Evolutionary conservation across 2,888 invertebrate genomes (phyloP).

Genomic region (Synanthedon myopaeformis): DNA sequence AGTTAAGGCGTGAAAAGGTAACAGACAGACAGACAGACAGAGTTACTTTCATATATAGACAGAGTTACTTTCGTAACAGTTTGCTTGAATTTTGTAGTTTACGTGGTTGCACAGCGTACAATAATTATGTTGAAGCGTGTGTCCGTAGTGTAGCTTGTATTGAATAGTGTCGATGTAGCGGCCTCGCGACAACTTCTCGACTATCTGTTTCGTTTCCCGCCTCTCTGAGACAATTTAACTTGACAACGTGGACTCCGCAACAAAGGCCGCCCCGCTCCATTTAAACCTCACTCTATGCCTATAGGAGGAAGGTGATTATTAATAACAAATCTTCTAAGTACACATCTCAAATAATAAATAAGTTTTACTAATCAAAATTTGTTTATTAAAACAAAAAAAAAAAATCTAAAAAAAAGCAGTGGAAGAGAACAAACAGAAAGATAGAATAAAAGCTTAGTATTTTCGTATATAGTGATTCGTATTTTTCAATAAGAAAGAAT

Average conservation of each 20-base stretch:
- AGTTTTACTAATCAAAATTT: too few relatives aligned
- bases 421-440: too few relatives aligned
- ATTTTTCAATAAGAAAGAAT: too few relatives aligned
- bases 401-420: too few relatives aligned
- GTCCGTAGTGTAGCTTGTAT: conserved; percentile 16
- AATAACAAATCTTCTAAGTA: conserved; percentile 2
- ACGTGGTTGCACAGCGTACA: neutral
- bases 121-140: neutral
- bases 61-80: neutral
- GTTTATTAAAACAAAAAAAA: too few relatives aligned
- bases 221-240: conserved; percentile 65
- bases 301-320: conserved; percentile 32
- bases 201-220: conserved; percentile 66
- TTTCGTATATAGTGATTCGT: too few relatives aligned
- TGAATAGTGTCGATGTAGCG: conserved; percentile 58
- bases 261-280: conserved; percentile 57
- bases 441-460: too few relatives aligned
- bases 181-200: conserved; percentile 53
- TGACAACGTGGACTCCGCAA: conserved; percentile 55
- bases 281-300: conserved; percentile 40
- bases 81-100: neutral
- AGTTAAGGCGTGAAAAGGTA: too few relatives aligned
- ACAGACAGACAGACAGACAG: too few relatives aligned
- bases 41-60: too few relatives aligned
- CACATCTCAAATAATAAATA: too few relatives aligned